Evolutionary conservation across 92 coral and sea anemone genomes (phyloP), one percentile per base, ranked within the genome.

Genomic region (Paragorgia papillata): DNA sequence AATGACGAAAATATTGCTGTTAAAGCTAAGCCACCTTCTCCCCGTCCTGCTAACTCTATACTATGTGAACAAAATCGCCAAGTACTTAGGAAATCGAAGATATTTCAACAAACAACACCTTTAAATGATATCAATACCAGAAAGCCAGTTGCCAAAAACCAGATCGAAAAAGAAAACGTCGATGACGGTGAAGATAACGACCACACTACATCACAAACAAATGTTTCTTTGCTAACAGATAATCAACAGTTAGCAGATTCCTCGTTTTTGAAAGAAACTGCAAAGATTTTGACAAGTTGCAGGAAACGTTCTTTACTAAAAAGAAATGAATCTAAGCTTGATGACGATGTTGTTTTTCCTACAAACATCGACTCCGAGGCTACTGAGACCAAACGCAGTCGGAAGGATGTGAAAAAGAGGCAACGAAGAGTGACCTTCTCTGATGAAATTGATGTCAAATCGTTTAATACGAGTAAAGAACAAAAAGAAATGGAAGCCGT

Each of bases 381-480:
- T 22, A 31, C 25, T 15, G 60, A 25, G 22, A 55, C n/a, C 17
- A 25, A 22, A 40, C 28, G 20, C 12, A 48, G 33, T 15, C 59
- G 49, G 43, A 37, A 37, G 43, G 12, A 37, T 5, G 5, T 37
- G 43, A 12, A 37, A 37, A 51, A 51, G 58, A 17, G 19, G 19
- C 4, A 51, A 51, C 58, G 76, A 48, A 69, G 76, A 51, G 76
- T 69, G 15, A 69, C 76, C 49, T 69, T 69, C 76, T 41, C 54
- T 2, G 62, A 17, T 18, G 76, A 69, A 17, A 14, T 69, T n/a
- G 40, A 49, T 15, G n/a, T 69, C 13, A 46, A 34, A 22, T 0
- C 28, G 20, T 56, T 56, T 26, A 44, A 69, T 51, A 34, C 24
- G 20, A 66, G 73, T 41, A 41, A 40, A 22, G 55, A 66, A 22